Evolutionary conservation across 2,797 vertebrate genomes (phyloP).

Genomic region (Schizopygopsis pylzovi): DNA sequence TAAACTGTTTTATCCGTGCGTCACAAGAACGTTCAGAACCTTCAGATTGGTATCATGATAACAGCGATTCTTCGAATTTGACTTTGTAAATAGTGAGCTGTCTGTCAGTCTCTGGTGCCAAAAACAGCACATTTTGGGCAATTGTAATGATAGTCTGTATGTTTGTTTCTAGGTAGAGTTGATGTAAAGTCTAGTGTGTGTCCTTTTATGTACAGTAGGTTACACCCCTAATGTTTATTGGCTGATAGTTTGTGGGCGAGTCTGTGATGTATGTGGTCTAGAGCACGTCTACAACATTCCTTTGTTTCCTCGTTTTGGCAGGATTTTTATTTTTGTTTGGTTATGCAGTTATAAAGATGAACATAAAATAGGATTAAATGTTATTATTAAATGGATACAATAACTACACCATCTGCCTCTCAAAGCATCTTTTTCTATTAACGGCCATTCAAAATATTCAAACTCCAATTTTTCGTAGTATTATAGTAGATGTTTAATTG

Average conservation of each 20-base stretch:
- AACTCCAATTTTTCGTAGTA: not conserved
- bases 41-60: not conserved
- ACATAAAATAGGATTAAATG: not conserved
- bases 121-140: not conserved
- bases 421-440: not conserved
- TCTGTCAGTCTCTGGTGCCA: not conserved
- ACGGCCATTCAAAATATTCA: not conserved
- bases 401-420: not conserved
- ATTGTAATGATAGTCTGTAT: not conserved
- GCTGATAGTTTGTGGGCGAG: slow-evolving; percentile 55
- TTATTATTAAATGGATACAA: not conserved
- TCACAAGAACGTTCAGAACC: not conserved
- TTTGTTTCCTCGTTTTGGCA: not conserved
- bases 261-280: not conserved
- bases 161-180: not conserved
- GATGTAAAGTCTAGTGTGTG: slow-evolving; percentile 41
- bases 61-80: not conserved
- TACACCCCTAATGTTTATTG: slow-evolving; percentile 63
- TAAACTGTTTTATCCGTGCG: not conserved
- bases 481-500: not conserved
- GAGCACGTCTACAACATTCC: not conserved
- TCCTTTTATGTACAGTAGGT: slow-evolving; percentile 40
- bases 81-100: not conserved
- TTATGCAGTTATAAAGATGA: not conserved
- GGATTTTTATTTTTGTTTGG: not conserved